A percentile compares a stretch with the other conserved stretches of the same genome.
Conservation (phyloP, 2,113 vertebrate species). For the Podilymbus podiceps region DNA sequence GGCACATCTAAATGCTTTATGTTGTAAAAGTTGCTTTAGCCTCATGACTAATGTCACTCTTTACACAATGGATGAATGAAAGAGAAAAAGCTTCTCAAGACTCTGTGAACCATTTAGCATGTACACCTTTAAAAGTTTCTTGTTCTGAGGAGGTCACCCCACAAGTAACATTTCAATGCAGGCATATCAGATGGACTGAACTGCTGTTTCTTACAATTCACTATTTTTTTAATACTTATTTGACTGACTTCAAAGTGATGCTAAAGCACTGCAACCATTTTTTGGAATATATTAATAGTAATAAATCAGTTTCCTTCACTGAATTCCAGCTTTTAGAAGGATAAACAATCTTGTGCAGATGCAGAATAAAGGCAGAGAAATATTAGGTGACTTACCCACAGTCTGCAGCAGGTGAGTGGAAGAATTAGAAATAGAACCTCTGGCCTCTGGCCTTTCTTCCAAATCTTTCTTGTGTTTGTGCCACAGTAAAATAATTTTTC, state of each 20-base stretch:
- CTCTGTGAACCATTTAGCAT: not conserved
- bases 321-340: conserved; percentile 1
- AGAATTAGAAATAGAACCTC: conserved; percentile 26
- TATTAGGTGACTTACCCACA: not conserved
- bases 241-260: not conserved
- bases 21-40: not conserved
- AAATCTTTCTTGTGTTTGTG: conserved; percentile 23
- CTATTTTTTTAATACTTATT: not conserved
- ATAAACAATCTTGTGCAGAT: conserved; percentile 5
- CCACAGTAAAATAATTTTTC: conserved; percentile 24
- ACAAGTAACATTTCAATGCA: not conserved
- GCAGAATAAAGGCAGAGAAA: conserved; percentile 28
- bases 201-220: not conserved
- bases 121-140: not conserved
- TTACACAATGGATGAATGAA: not conserved
- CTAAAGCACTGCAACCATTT: not conserved
- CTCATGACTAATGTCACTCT: not conserved
- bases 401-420: not conserved
- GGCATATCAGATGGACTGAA: not conserved
- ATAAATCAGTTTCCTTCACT: conserved; percentile 27
- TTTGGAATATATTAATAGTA: conserved; percentile 37
- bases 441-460: conserved; percentile 30
- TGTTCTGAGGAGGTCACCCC: not conserved
- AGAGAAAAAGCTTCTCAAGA: not conserved
- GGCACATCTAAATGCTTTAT: not conserved